Evolutionary conservation across 1,140 invertebrate genomes (phyloP).

Genomic region (Orchestia grillus): DNA sequence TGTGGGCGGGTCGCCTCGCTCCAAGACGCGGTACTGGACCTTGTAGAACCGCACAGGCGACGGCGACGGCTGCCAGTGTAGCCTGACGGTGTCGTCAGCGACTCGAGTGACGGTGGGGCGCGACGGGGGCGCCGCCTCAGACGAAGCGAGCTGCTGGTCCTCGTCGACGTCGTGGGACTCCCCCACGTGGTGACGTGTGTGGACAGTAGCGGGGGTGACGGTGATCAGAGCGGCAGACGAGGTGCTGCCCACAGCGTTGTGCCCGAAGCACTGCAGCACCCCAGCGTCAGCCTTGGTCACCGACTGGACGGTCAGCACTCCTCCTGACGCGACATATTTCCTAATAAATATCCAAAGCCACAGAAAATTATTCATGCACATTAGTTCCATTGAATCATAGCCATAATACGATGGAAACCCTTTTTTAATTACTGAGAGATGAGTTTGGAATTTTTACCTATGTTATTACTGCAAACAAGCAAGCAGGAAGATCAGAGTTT

Average conservation of each 20-base stretch:
- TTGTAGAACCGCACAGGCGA: slow-evolving; percentile 34
- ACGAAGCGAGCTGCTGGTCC: not conserved
- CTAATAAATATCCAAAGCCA: too few relatives aligned
- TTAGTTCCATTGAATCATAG: too few relatives aligned
- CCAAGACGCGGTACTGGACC: not conserved
- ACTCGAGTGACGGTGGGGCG: slow-evolving; percentile 45
- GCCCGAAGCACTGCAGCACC: slow-evolving; percentile 16
- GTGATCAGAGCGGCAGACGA: not conserved
- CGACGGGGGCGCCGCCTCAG: not conserved
- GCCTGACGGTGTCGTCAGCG: slow-evolving; percentile 33
- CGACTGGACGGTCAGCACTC: not conserved
- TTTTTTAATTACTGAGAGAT: too few relatives aligned
- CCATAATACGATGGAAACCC: too few relatives aligned
- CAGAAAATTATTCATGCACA: too few relatives aligned
- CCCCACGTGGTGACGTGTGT: not conserved
- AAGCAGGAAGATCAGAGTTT: too few relatives aligned
- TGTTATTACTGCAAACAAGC: too few relatives aligned
- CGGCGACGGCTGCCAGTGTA: not conserved
- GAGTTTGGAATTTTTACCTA: too few relatives aligned
- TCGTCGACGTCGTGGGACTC: not conserved
- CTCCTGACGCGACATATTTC: not conserved
- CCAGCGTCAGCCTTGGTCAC: slow-evolving; percentile 7
- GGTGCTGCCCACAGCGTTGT: slow-evolving; percentile 18
- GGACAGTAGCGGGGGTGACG: slow-evolving; percentile 28
- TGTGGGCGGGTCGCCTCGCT: not conserved